Evolutionary conservation across 2,888 invertebrate species (phyloP).

Genomic region (Villa cingulata): DNA sequence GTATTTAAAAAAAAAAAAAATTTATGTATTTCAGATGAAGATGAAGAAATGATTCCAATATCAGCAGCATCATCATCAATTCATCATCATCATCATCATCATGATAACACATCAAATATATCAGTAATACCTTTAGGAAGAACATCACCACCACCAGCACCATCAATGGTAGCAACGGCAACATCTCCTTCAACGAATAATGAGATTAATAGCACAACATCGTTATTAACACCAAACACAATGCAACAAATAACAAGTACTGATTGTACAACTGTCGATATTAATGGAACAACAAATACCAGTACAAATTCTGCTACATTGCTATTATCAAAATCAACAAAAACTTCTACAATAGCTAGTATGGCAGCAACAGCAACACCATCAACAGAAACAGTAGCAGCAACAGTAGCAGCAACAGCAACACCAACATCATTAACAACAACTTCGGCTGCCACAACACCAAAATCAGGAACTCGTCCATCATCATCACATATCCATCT

Average conservation of each 20-base stretch:
- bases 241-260: too few relatives aligned
- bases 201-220: too few relatives aligned
- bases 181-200: too few relatives aligned
- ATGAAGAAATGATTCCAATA: slow-evolving; percentile 29
- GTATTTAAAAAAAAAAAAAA: too few relatives aligned
- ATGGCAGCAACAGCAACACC: background rate
- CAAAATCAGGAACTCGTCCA: slow-evolving; percentile 25
- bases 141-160: slow-evolving; percentile 13
- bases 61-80: slow-evolving; percentile 24
- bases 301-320: too few relatives aligned
- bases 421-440: slow-evolving; percentile 9
- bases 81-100: background rate
- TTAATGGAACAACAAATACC: too few relatives aligned
- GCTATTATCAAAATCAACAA: too few relatives aligned
- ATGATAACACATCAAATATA: too few relatives aligned
- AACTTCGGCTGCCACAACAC: background rate
- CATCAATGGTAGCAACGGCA: slow-evolving; percentile 6
- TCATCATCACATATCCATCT: slow-evolving; percentile 88
- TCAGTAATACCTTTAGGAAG: too few relatives aligned
- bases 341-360: background rate
- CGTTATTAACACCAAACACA: too few relatives aligned
- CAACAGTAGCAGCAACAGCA: background rate
- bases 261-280: too few relatives aligned
- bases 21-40: slow-evolving; percentile 35
- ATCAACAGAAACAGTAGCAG: background rate